Evolutionary conservation across 53 echinoderm and acorn worm species (phyloP).

Genomic region (Stichopus horrens): DNA sequence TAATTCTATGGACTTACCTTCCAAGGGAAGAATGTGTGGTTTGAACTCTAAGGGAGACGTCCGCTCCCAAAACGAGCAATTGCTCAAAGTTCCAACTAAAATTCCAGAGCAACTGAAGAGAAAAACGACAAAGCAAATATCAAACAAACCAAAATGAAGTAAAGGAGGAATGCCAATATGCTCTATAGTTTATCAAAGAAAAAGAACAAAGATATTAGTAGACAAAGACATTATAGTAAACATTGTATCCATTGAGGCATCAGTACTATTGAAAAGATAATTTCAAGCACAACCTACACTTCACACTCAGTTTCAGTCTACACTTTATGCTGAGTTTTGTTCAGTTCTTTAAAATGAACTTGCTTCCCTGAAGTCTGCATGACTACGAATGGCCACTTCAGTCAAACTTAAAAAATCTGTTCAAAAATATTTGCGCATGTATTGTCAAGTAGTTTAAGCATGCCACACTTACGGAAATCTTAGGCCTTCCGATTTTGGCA

Average conservation of each 20-base stretch:
- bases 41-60: constrained; percentile 63
- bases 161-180: not conserved
- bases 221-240: not conserved
- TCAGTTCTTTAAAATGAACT: too few species aligned
- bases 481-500: constrained; percentile 54
- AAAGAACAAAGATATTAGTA: not conserved
- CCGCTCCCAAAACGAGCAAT: constrained; percentile 89
- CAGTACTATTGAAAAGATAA: too few species aligned
- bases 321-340: too few species aligned
- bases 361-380: too few species aligned
- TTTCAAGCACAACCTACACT: too few species aligned
- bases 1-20: constrained; percentile 46
- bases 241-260: too few species aligned
- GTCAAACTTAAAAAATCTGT: too few species aligned
- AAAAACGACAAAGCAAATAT: not conserved
- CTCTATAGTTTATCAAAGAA: too few species aligned
- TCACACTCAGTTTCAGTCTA: too few species aligned
- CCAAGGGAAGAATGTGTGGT: constrained; percentile 65
- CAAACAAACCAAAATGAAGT: not conserved
- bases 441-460: too few species aligned
- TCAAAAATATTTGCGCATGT: too few species aligned
- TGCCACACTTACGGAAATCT: constrained; percentile 61
- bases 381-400: too few species aligned
- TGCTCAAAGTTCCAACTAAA: constrained; percentile 77
- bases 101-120: constrained; percentile 71